phyloP scores from a whole-genome alignment of 2,797 vertebrate species.

The Trichosurus vulpecula region DNA sequence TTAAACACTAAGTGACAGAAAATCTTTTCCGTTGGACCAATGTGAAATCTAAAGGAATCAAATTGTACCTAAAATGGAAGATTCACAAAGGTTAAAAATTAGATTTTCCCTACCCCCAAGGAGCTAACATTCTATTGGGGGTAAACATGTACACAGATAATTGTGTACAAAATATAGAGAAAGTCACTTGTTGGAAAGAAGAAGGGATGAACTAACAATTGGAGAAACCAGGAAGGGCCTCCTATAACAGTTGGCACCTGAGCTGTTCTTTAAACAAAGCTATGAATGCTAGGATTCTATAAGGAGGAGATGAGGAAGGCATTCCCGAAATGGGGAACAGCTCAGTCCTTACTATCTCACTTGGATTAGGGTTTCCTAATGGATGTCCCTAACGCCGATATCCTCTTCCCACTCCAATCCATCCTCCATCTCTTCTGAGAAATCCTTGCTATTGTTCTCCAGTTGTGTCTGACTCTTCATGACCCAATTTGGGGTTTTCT shows the following conservation, averaged over 20 bases:
- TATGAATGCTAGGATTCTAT: not conserved
- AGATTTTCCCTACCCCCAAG: not conserved
- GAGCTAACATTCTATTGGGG: not conserved
- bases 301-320: not conserved
- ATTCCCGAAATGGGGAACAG: not conserved
- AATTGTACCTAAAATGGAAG: not conserved
- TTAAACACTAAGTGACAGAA: not conserved
- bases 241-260: not conserved
- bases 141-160: not conserved
- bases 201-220: not conserved
- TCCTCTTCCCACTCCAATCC: not conserved
- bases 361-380: not conserved
- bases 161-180: not conserved
- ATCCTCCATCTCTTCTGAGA: not conserved
- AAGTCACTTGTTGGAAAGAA: not conserved
- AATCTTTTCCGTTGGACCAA: not conserved
- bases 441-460: not conserved
- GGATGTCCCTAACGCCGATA: not conserved
- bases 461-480: not conserved
- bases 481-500: not conserved
- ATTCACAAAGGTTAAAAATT: not conserved
- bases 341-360: not conserved
- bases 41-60: not conserved
- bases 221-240: not conserved
- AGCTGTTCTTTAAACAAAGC: not conserved